Percentiles rank a stretch among this genome's conserved stretches.
Conservation (phyloP, 35 echinoderm and acorn worm species). For the Heliocidaris tuberculata region DNA sequence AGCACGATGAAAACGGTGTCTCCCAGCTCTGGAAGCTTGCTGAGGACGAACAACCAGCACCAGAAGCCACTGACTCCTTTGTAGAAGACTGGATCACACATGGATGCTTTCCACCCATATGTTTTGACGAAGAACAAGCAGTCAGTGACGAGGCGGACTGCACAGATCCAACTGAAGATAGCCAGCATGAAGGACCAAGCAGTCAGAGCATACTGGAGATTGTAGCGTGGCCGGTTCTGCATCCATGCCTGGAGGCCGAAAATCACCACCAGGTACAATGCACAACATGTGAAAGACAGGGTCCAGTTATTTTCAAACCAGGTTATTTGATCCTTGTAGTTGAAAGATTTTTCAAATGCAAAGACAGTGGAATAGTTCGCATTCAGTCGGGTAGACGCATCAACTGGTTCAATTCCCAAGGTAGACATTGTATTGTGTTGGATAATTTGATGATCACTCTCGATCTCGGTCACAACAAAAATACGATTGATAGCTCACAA, state of each 20-base stretch:
- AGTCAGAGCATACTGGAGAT: conserved; percentile 66
- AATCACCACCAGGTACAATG: conserved; percentile 67
- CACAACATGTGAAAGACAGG: conserved; percentile 61
- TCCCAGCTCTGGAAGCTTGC: conserved; percentile 81
- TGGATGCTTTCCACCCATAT: conserved; percentile 77
- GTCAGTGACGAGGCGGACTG: conserved; percentile 62
- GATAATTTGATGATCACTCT: neutral
- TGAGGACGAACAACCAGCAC: conserved; percentile 80
- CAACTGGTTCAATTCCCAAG: neutral
- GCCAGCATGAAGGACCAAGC: conserved; percentile 73
- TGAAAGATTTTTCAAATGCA: conserved; percentile 76
- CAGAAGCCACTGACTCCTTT: conserved; percentile 77
- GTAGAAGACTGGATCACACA: conserved; percentile 89
- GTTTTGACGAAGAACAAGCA: conserved; percentile 63
- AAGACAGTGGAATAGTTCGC: conserved; percentile 48
- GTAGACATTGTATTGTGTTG: neutral
- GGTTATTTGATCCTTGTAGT: conserved; percentile 56
- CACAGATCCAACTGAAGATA: conserved; percentile 76
- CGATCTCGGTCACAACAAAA: neutral
- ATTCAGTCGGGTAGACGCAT: neutral
- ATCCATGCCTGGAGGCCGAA: conserved; percentile 73
- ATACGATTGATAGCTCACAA: neutral
- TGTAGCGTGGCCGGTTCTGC: conserved; percentile 63
- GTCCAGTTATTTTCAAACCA: conserved; percentile 92
- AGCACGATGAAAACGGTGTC: conserved; percentile 90